Percentiles rank a stretch among this genome's conserved stretches.
These are phyloP conservation scores for Pteronura brasiliensis DNA, from an alignment of 2,113 vertebrate species.

Conservation along the genomic window DNA sequence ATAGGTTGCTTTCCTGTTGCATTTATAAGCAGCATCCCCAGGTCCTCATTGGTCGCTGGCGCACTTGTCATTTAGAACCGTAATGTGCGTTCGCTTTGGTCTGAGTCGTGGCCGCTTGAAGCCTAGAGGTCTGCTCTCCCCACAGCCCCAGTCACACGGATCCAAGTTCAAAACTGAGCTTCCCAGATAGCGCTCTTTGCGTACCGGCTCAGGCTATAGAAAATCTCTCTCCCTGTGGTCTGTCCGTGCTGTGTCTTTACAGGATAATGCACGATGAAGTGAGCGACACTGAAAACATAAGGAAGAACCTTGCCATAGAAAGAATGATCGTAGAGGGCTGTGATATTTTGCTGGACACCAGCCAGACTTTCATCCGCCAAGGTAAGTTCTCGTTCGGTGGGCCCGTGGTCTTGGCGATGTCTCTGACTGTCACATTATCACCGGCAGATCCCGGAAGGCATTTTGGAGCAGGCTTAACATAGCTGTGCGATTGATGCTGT, in stretches of 20 bases:
- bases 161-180: background rate
- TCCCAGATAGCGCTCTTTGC: background rate
- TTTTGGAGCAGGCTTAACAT: background rate
- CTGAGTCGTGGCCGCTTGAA: background rate
- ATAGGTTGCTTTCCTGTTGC: background rate
- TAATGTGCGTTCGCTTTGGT: background rate
- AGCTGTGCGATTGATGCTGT: background rate
- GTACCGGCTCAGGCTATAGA: too few species aligned
- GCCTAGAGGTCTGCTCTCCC: background rate
- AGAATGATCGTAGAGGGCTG: conserved; percentile 98
- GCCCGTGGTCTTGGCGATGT: background rate
- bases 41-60: background rate
- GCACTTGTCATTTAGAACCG: background rate
- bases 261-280: conserved; percentile 99
- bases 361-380: conserved; percentile 97
- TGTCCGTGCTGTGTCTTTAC: conserved; percentile 47
- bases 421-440: background rate
- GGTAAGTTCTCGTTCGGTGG: conserved; percentile 82
- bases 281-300: conserved; percentile 98
- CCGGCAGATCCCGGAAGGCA: background rate
- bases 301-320: conserved; percentile 98
- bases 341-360: conserved; percentile 96
- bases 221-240: background rate
- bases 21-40: background rate
- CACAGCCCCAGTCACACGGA: background rate